phyloP scores from a whole-genome alignment of 2,797 vertebrate species.

The Myotis findleyi region DNA sequence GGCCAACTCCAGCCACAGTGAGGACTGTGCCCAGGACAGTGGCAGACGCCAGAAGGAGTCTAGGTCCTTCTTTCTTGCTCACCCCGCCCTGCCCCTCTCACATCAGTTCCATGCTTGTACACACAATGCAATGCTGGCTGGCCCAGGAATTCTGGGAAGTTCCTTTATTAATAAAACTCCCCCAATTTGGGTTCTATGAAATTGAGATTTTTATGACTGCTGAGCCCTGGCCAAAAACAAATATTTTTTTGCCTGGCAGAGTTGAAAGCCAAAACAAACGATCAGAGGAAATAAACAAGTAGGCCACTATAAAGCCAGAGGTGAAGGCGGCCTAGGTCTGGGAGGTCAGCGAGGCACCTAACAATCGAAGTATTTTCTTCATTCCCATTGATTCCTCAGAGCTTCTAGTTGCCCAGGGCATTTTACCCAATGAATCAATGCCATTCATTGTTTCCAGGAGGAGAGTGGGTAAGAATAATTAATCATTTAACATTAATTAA shows the following conservation, averaged over 20 bases:
- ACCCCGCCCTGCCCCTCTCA: accelerated
- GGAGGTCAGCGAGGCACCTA: neutral
- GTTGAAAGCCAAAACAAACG: conserved; percentile 2
- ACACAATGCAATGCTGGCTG: neutral
- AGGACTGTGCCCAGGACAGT: neutral
- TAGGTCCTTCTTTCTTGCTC: neutral
- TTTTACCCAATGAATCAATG: neutral
- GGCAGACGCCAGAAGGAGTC: neutral
- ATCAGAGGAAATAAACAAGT: neutral
- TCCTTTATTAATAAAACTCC: neutral
- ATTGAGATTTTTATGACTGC: neutral
- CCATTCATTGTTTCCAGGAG: conserved; percentile 3
- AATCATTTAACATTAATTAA: neutral
- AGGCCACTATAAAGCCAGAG: neutral
- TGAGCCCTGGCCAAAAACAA: neutral
- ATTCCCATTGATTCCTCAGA: neutral
- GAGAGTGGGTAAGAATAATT: neutral
- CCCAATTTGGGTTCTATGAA: neutral
- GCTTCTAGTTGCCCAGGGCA: neutral
- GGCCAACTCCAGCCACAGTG: neutral
- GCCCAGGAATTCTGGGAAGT: neutral
- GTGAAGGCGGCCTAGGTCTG: neutral
- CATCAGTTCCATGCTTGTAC: neutral
- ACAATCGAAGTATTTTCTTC: neutral
- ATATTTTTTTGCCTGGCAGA: neutral